Base-by-base conservation (phyloP, 2,888 invertebrate species). In the Strigamia maritima region DNA sequence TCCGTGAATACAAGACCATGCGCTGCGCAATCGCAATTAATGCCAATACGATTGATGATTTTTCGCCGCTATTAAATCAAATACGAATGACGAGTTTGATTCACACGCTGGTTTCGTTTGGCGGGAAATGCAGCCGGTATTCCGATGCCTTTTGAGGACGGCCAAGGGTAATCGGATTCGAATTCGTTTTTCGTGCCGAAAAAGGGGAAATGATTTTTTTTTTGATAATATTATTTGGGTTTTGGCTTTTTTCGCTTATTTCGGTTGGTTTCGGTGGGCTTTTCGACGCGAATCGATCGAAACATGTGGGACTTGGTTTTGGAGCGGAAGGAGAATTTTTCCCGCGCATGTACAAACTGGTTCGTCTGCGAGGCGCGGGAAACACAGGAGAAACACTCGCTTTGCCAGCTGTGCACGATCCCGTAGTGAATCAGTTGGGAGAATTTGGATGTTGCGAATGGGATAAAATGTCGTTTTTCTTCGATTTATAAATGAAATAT, bases 291-390 rank as follows among this genome's bases (percentile, higher is more conserved):
- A 26, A 26, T 35, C 26, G 8, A n/a, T 28, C 54, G 26, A 77
- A 60, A 77, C 77, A 49, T 49, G 77, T n/a, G 54, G 78, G 7
- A 38, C 74, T 78, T 16, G 65, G 65, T 78, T 35, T 38, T 26
- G 0, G 28, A 19, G 78, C 78, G 78, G 74, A 31, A 26, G 74
- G 28, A 65, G n/a, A 74, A 24, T 19, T 65, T 35, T 74, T 22
- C 19, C 74, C 22, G 38, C 38, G 26, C 74, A 65, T 70, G 65
- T 26, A 74, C 74, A 70, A 78, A 82, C 81, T 81, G 82, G 79
- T 82, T 78, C 81, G 83, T 83, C 84, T 83, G 83, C 83, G 84
- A 84, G 84, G 83, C 84, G 84, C 84, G 85, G 84, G 85, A 85
- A 84, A 83, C 83, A 60, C 60, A 81, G 38, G 82, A 83, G 82